Percentiles rank a stretch among this genome's conserved stretches.
phyloP scores from a whole-genome alignment of 1,140 invertebrate genomes.

The Coenobita brevimanus region DNA sequence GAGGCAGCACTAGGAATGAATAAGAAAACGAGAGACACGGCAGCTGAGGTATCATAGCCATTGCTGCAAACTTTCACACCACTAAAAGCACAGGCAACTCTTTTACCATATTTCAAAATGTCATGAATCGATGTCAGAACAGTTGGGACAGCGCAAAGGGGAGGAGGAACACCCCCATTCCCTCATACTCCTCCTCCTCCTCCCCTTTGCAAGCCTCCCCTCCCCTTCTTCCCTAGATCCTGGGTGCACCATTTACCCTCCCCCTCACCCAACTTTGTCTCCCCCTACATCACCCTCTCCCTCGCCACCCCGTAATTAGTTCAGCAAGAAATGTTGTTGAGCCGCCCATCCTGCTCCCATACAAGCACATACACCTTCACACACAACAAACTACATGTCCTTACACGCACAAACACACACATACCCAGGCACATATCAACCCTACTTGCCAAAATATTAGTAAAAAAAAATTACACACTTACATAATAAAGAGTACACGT shows the following conservation, averaged over 20 bases:
- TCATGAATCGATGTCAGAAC: conserved; percentile 63
- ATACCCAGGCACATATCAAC: too few relatives aligned
- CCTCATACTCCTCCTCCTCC: background rate
- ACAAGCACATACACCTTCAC: background rate
- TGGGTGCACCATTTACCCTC: conserved; percentile 15
- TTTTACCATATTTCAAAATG: conserved; percentile 63
- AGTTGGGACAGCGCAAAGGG: conserved; percentile 52
- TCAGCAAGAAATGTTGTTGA: conserved; percentile 37
- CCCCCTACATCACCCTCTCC: conserved; percentile 7
- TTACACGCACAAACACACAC: background rate
- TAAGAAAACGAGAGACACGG: background rate
- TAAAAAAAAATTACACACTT: background rate
- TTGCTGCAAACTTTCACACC: conserved; percentile 25
- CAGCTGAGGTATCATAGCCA: background rate
- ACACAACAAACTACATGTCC: too few relatives aligned
- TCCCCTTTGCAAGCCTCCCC: background rate
- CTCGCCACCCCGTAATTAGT: conserved; percentile 45
- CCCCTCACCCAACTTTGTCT: background rate
- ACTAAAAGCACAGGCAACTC: conserved; percentile 62
- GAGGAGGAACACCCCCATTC: conserved; percentile 22
- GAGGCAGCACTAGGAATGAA: background rate
- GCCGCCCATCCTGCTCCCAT: background rate
- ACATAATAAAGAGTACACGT: too few relatives aligned
- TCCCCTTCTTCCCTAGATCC: background rate
- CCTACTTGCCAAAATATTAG: too few relatives aligned